Evolutionary conservation across 2,888 invertebrate genomes (phyloP), one percentile per base, ranked within the genome.

Genomic region (Euzophera pinguis): DNA sequence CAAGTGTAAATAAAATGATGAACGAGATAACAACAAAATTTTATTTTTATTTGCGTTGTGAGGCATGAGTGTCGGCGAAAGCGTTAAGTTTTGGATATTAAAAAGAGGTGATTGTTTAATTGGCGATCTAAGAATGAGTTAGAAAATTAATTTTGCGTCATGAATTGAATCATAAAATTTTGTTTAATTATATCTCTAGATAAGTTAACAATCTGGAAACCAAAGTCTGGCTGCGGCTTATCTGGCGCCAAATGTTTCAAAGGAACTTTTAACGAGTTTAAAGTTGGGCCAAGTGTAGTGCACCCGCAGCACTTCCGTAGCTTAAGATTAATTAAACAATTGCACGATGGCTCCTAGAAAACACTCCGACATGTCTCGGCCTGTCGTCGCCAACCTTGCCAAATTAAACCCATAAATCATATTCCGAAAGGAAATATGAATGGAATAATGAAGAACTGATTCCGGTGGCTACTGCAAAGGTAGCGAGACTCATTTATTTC

Each of bases 211-310:
- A 87, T 88, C 81, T 83, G 69, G 70, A 75, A 83, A 81, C 70
- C 75, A 69, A 82, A 86, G 81, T 83, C 85, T 79, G 78, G 84
- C 81, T 84, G 87, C 74, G 88, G 88, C 89, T 89, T 89, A 89
- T 89, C 89, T 86, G 81, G 84, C 87, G 87, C 87, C 89, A 88
- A 89, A 90, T 90, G 89, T 89, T 84, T 78, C 88, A 80, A 87
- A 84, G 86, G 80, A 90, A 89, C 87, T 90, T 90, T 88, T 89
- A 90, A 90, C 89, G 88, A 89, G 89, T 90, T 89, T 84, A 88
- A 88, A 89, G 87, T 88, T 86, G 81, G 77, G 73, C 82, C 81
- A 73, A 88, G 86, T 86, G 85, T 85, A 88, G 81, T 89, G 87
- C 86, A 85, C 81, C 81, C 80, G 75, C 80, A 81, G 78, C 81